These are phyloP conservation scores for Clarias fuscus DNA, from an alignment of 2,797 vertebrate genomes.

Conservation along the genomic window DNA sequence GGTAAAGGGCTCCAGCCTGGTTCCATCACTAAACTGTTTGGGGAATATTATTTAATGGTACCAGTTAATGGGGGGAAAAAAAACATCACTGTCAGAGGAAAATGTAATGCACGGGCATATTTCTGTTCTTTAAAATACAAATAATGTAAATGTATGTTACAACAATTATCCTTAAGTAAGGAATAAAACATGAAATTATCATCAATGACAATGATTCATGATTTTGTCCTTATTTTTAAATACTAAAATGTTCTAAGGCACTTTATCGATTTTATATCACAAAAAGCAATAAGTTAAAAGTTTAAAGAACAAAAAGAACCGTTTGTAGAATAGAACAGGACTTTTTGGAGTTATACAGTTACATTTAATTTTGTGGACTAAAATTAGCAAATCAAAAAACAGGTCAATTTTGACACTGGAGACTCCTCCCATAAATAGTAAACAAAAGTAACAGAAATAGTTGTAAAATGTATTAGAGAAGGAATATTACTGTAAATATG, in stretches of 20 bases:
- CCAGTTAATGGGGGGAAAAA: background rate
- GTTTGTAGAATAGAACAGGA: background rate
- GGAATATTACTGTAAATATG: too few relatives aligned
- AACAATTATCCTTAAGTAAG: background rate
- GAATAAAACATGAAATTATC: background rate
- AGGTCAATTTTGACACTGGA: background rate
- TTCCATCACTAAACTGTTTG: constrained; percentile 74
- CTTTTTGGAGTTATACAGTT: background rate
- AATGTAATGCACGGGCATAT: background rate
- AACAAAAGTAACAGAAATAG: background rate
- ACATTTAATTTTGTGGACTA: background rate
- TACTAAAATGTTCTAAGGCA: background rate
- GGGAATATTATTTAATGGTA: background rate
- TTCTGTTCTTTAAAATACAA: background rate
- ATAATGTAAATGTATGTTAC: background rate
- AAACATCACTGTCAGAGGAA: background rate
- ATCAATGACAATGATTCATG: too few relatives aligned
- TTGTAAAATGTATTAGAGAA: background rate
- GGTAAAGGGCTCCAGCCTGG: constrained; percentile 82
- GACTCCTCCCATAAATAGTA: background rate
- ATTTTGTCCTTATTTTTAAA: background rate
- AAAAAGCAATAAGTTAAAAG: too few relatives aligned
- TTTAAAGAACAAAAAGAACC: background rate
- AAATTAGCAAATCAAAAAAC: background rate
- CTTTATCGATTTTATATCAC: background rate